These are phyloP conservation scores for Phania funesta DNA, from an alignment of 2,888 invertebrate genomes.

Conservation along the genomic window DNA sequence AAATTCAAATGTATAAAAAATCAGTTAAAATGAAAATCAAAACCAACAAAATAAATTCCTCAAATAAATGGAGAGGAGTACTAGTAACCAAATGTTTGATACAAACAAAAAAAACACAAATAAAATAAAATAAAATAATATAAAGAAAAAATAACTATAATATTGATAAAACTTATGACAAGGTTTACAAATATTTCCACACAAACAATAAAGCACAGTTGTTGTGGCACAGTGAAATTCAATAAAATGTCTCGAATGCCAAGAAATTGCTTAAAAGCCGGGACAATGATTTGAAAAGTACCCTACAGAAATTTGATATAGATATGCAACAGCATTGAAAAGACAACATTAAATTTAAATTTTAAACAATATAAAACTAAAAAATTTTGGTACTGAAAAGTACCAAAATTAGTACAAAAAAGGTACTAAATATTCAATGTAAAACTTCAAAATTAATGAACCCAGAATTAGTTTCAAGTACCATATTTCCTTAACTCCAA, in stretches of 20 bases:
- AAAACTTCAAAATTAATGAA: no score
- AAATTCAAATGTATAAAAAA: slow-evolving; percentile 49
- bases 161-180: slow-evolving; percentile 68
- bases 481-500: no score
- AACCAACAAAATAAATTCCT: slow-evolving; percentile 59
- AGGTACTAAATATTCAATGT: no score
- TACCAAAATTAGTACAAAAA: no score
- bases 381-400: no score
- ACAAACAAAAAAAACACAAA: background rate
- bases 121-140: slow-evolving; percentile 11
- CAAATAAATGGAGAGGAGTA: slow-evolving; percentile 38
- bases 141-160: slow-evolving; percentile 43
- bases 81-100: slow-evolving; percentile 24
- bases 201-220: slow-evolving; percentile 34
- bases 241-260: slow-evolving; percentile 48
- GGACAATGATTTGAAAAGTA: background rate
- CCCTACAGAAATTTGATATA: slow-evolving; percentile 10
- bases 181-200: slow-evolving; percentile 19
- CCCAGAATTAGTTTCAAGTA: no score
- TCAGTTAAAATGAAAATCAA: slow-evolving; percentile 28
- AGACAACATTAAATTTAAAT: no score
- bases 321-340: no score
- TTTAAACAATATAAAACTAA: no score
- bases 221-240: slow-evolving; percentile 48
- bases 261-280: background rate